A percentile compares a stretch with the other conserved stretches of the same genome.
These are phyloP conservation scores for Dromococcyx pavoninus DNA, from an alignment of 2,797 vertebrate genomes.

Conservation along the genomic window DNA sequence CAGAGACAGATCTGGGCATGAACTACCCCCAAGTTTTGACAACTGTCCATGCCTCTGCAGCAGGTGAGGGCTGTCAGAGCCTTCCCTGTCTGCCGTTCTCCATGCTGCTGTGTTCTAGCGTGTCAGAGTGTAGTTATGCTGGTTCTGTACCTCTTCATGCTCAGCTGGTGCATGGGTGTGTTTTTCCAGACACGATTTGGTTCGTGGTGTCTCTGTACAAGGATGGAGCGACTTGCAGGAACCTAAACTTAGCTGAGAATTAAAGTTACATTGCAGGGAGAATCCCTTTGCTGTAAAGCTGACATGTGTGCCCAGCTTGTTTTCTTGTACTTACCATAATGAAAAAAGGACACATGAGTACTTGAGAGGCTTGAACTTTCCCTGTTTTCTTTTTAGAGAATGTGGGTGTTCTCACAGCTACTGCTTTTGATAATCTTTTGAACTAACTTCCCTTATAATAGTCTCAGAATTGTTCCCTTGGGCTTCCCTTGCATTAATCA, in stretches of 20 bases:
- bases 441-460: background rate
- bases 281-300: background rate
- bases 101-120: background rate
- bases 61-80: background rate
- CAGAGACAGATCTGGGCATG: background rate
- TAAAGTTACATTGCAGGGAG: background rate
- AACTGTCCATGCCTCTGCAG: fast-evolving
- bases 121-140: background rate
- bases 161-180: background rate
- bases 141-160: background rate
- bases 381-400: background rate
- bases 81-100: background rate
- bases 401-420: background rate
- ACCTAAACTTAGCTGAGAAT: background rate
- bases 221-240: background rate
- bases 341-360: background rate
- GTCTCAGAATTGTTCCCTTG: background rate
- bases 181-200: fast-evolving
- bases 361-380: slow-evolving; percentile 3
- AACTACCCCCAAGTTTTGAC: background rate
- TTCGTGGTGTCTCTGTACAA: background rate
- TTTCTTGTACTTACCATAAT: background rate
- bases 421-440: background rate
- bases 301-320: background rate
- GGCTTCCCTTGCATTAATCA: background rate